Evolutionary conservation across 1,140 invertebrate species (phyloP).

Genomic region (Tetramorium parvispinum): DNA sequence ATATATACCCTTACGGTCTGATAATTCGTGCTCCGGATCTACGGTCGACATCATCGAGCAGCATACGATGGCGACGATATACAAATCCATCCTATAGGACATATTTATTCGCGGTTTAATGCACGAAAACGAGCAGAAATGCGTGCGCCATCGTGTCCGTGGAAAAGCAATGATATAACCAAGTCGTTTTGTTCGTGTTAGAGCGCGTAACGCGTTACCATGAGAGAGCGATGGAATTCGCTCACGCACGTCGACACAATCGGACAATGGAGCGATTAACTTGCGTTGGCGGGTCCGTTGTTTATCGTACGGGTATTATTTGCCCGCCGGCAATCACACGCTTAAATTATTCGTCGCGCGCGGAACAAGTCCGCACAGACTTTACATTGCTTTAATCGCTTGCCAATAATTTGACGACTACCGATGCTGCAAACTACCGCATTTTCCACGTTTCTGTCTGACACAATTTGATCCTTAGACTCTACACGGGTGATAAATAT

Average conservation of each 20-base stretch:
- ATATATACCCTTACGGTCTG: constrained; percentile 21
- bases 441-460: constrained; percentile 14
- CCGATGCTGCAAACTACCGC: constrained; percentile 60
- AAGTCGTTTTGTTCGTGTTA: constrained; percentile 45
- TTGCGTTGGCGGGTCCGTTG: constrained; percentile 77
- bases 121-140: constrained; percentile 40
- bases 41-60: constrained; percentile 27
- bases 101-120: constrained; percentile 57
- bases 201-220: constrained; percentile 24
- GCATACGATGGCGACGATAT: constrained; percentile 25
- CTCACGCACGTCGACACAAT: constrained; percentile 75
- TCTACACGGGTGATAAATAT: not conserved
- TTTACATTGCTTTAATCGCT: constrained; percentile 80
- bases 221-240: constrained; percentile 69
- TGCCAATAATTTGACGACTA: constrained; percentile 74
- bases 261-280: constrained; percentile 82
- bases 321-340: constrained; percentile 77
- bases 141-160: constrained; percentile 17
- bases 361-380: constrained; percentile 68
- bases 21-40: constrained; percentile 41
- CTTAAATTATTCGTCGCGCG: constrained; percentile 80
- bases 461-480: constrained; percentile 13
- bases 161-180: constrained; percentile 59
- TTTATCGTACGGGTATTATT: constrained; percentile 80
- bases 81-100: constrained; percentile 33